Conservation (phyloP, 2,113 vertebrate species). For the Clarias magur region DNA sequence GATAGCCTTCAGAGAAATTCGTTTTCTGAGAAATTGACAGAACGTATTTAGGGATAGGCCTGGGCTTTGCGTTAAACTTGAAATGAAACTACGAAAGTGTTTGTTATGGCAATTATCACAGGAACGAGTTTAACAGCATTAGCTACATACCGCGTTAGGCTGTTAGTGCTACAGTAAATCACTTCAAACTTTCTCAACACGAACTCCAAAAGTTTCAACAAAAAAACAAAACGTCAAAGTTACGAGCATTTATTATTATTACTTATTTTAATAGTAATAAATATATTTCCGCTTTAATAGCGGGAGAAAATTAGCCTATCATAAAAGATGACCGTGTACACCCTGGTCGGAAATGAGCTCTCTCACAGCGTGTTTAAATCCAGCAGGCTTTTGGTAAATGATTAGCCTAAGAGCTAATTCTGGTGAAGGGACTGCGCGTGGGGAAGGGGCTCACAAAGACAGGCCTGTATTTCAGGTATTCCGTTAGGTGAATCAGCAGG, state of each 20-base stretch:
- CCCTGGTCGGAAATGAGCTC: constrained; percentile 14
- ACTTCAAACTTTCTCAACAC: background rate
- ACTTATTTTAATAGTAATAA: background rate
- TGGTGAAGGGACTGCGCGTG: background rate
- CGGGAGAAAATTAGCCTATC: background rate
- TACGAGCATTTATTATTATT: background rate
- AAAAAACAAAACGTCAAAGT: background rate
- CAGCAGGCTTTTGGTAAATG: constrained; percentile 13
- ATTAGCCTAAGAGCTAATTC: constrained; percentile 22
- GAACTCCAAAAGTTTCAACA: too few species aligned
- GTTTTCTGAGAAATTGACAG: background rate
- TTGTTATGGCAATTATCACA: background rate
- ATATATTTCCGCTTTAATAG: background rate
- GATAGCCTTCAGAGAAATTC: too few species aligned
- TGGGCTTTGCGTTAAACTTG: background rate
- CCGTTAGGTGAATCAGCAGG: constrained; percentile 66
- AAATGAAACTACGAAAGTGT: constrained; percentile 12
- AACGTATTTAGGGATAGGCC: background rate
- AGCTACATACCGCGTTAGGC: constrained; percentile 9
- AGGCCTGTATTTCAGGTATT: constrained; percentile 58
- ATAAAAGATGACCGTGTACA: background rate
- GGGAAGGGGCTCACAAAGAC: constrained; percentile 36
- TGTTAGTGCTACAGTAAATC: constrained; percentile 12
- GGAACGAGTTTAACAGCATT: constrained; percentile 40
- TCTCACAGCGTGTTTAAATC: constrained; percentile 14